phyloP scores from a whole-genome alignment of 2,888 invertebrate species.

The Nomada ferruginata region DNA sequence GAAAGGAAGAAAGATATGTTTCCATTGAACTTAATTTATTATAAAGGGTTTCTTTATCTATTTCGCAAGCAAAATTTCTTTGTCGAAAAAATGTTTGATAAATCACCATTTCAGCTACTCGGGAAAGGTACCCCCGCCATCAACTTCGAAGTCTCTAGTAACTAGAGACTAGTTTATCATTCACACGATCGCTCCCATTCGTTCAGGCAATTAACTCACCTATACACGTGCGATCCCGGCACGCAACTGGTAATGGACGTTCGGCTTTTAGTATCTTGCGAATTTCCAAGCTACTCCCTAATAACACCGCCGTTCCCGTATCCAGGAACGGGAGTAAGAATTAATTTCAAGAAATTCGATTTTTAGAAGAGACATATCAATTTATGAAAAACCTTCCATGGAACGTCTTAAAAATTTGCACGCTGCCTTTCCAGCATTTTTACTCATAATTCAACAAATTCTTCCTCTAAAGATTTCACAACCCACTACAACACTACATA shows the following conservation, averaged over 20 bases:
- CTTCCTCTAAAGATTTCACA: too few species aligned
- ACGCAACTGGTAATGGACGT: conserved; percentile 38
- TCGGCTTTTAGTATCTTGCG: conserved; percentile 7
- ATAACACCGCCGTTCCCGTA: too few species aligned
- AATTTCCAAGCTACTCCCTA: conserved; percentile 19
- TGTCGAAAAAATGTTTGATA: not conserved
- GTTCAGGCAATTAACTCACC: conserved; percentile 57
- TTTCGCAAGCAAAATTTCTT: not conserved
- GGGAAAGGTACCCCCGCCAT: conserved; percentile 24
- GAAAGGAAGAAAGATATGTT: not conserved
- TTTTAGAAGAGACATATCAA: too few species aligned
- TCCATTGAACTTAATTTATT: too few species aligned
- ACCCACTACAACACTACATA: too few species aligned
- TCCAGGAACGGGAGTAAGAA: too few species aligned
- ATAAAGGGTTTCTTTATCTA: not conserved
- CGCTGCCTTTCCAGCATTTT: too few species aligned
- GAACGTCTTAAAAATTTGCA: too few species aligned
- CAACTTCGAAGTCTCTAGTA: conserved; percentile 27
- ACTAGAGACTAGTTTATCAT: conserved; percentile 38
- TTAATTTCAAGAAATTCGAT: too few species aligned
- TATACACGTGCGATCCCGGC: conserved; percentile 34
- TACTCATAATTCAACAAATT: too few species aligned
- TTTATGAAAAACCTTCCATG: too few species aligned
- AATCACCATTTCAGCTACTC: conserved; percentile 3
- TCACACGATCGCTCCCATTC: conserved; percentile 52